Conservation (phyloP, 2,888 invertebrate genomes). For the Notodonta dromedarius region DNA sequence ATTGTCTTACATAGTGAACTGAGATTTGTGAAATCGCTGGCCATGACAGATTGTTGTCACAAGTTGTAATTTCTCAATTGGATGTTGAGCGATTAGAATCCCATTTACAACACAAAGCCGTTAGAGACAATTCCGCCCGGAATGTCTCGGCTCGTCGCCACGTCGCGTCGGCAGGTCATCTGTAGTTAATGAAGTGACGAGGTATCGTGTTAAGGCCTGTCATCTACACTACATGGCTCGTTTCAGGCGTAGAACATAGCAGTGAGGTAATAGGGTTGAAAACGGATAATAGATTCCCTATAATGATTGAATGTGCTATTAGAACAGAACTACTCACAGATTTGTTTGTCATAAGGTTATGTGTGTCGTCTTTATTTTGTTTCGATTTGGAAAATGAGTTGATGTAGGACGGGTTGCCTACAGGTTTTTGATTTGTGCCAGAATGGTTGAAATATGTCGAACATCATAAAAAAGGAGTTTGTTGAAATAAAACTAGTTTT, state of each 20-base stretch:
- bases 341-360: too few species aligned
- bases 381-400: too few species aligned
- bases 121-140: neutral
- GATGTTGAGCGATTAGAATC: conserved; percentile 39
- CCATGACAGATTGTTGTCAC: conserved; percentile 18
- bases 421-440: too few species aligned
- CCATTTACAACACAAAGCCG: conserved; percentile 42
- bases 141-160: conserved; percentile 9
- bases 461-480: too few species aligned
- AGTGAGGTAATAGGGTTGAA: conserved; percentile 10
- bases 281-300: too few species aligned
- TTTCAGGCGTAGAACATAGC: conserved; percentile 5
- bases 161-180: conserved; percentile 32
- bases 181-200: conserved; percentile 44
- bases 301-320: too few species aligned
- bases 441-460: too few species aligned
- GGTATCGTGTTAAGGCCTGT: conserved; percentile 30
- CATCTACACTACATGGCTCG: conserved; percentile 12
- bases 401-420: too few species aligned
- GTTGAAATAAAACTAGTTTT: too few species aligned
- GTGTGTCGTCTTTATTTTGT: too few species aligned
- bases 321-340: too few species aligned
- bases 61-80: conserved; percentile 30
- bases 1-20: neutral
- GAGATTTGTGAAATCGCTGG: neutral